These are phyloP conservation scores for Scarus forsteni DNA, from an alignment of 2,797 vertebrate genomes.

Conservation along the genomic window DNA sequence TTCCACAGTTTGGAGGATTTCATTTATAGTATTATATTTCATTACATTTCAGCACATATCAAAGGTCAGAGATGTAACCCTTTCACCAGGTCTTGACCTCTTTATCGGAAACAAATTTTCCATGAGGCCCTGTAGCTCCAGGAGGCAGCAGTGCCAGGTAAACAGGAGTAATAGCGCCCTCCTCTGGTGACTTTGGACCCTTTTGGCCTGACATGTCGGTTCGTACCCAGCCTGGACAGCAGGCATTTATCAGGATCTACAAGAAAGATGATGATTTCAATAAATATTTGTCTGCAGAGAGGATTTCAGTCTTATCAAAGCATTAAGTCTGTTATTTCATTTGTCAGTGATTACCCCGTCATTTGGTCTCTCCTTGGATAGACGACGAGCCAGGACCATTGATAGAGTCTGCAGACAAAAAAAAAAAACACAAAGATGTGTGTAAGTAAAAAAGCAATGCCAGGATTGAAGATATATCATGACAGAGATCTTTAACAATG, in stretches of 20 bases:
- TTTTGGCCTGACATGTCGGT: constrained; percentile 89
- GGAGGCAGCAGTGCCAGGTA: constrained; percentile 91
- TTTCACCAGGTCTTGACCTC: constrained; percentile 88
- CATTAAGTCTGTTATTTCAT: not conserved
- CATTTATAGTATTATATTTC: too few species aligned
- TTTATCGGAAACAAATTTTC: constrained; percentile 88
- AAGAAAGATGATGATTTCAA: not conserved
- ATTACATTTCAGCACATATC: not conserved
- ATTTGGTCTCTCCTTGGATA: constrained; percentile 83
- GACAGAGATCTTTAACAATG: not conserved
- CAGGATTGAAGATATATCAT: not conserved
- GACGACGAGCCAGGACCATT: constrained; percentile 87
- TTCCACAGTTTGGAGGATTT: too few species aligned
- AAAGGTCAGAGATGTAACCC: not conserved
- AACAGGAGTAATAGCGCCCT: constrained; percentile 90
- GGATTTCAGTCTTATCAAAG: not conserved
- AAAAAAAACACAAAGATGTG: not conserved
- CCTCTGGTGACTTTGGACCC: constrained; percentile 88
- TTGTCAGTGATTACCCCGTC: constrained; percentile 74
- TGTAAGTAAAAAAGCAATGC: not conserved
- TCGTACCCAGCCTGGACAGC: constrained; percentile 93
- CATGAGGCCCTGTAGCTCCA: constrained; percentile 87
- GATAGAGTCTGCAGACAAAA: constrained; percentile 78
- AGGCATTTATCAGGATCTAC: constrained; percentile 91
- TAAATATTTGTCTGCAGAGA: not conserved